Evolutionary conservation across 1,140 invertebrate species (phyloP).

Genomic region (Eubasilissa regina): DNA sequence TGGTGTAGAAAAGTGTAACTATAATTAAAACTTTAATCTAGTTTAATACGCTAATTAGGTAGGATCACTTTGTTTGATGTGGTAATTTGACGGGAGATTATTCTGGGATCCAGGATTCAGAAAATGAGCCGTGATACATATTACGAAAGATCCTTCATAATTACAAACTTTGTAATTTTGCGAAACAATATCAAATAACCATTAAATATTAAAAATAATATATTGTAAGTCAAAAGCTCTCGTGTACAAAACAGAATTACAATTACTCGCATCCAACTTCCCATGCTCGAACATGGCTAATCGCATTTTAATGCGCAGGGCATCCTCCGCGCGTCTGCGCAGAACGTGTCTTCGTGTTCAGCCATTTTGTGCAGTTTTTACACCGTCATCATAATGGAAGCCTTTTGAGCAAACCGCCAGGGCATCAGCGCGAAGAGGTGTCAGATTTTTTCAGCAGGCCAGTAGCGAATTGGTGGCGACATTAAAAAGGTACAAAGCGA

Average conservation of each 20-base stretch:
- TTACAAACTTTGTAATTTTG: too few relatives aligned
- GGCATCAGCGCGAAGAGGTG: conserved; percentile 27
- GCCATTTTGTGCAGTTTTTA: not conserved
- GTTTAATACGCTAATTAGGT: too few relatives aligned
- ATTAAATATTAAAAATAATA: too few relatives aligned
- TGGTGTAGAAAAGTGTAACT: too few relatives aligned
- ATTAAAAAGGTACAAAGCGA: not conserved
- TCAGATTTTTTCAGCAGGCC: conserved; percentile 8
- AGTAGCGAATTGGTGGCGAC: not conserved
- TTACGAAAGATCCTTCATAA: too few relatives aligned
- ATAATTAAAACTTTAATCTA: too few relatives aligned
- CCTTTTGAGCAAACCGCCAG: conserved; percentile 20
- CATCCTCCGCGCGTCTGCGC: conserved; percentile 10
- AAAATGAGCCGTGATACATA: too few relatives aligned
- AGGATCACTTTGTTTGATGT: too few relatives aligned
- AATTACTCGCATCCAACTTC: not conserved
- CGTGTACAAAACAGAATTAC: not conserved
- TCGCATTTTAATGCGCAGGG: conserved; percentile 23
- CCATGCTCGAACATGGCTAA: conserved; percentile 17
- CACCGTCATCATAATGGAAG: conserved; percentile 15
- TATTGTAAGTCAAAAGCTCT: too few relatives aligned
- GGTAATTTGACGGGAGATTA: too few relatives aligned
- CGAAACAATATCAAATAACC: too few relatives aligned
- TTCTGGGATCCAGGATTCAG: too few relatives aligned
- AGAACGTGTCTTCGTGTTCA: not conserved